These are phyloP conservation scores for Siderastrea radians DNA, from an alignment of 92 coral and sea anemone genomes.

Conservation along the genomic window DNA sequence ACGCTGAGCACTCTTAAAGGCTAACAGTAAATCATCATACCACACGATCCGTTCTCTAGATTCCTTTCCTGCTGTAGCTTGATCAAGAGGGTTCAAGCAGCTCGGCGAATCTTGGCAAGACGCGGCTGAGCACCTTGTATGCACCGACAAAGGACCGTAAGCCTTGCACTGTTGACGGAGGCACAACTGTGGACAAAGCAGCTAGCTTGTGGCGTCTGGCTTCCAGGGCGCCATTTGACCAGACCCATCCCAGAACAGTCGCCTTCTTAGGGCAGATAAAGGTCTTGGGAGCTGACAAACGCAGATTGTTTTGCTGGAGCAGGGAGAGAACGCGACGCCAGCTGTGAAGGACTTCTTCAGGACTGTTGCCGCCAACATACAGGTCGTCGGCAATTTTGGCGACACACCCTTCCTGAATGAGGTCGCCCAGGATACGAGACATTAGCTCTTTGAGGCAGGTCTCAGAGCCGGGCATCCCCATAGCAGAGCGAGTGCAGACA, in stretches of 20 bases:
- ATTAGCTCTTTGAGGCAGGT: slow-evolving; percentile 47
- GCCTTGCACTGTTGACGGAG: slow-evolving; percentile 49
- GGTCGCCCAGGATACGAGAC: slow-evolving; percentile 42
- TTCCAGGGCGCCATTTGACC: slow-evolving; percentile 48
- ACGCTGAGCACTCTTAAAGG: slow-evolving; percentile 4
- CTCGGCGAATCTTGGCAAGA: too few species aligned
- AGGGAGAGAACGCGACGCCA: slow-evolving; percentile 40
- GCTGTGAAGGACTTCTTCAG: slow-evolving; percentile 25
- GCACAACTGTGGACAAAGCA: slow-evolving; percentile 45
- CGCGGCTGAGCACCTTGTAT: too few species aligned
- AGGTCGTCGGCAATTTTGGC: slow-evolving; percentile 13
- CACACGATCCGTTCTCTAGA: slow-evolving; percentile 1
- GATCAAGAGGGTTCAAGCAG: neutral
- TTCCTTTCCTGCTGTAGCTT: neutral
- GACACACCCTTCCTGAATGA: slow-evolving; percentile 50
- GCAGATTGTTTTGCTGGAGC: slow-evolving; percentile 45
- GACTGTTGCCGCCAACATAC: slow-evolving; percentile 39
- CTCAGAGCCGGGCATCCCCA: slow-evolving; percentile 66
- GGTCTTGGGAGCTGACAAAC: slow-evolving; percentile 48
- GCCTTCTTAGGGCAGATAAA: slow-evolving; percentile 54
- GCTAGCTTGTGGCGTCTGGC: slow-evolving; percentile 44
- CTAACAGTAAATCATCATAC: neutral
- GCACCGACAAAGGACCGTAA: slow-evolving; percentile 49
- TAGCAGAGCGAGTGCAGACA: too few species aligned
- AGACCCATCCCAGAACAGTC: slow-evolving; percentile 47